A percentile compares a stretch with the other conserved stretches of the same genome.
These are phyloP conservation scores for Nephrotoma flavescens DNA, from an alignment of 2,888 invertebrate genomes.

Conservation along the genomic window DNA sequence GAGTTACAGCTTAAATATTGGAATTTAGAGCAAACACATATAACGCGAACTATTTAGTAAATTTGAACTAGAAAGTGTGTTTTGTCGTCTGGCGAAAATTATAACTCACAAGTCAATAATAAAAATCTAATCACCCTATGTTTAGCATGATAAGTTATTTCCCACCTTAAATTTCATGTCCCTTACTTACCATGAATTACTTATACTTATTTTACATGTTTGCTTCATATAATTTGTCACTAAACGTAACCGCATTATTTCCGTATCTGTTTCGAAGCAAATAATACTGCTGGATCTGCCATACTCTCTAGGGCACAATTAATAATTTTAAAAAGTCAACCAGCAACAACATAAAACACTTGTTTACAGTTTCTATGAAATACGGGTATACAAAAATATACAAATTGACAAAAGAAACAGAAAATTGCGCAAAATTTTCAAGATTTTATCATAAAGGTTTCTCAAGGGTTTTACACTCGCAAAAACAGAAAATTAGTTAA, in stretches of 20 bases:
- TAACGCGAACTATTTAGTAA: no score
- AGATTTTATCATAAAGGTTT: not conserved
- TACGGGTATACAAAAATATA: not conserved
- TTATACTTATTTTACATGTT: not conserved
- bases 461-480: not conserved
- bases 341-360: not conserved
- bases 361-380: not conserved
- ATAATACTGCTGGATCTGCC: not conserved
- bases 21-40: no score
- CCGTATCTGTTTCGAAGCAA: not conserved
- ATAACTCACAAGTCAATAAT: not conserved
- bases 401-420: not conserved
- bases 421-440: not conserved
- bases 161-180: not conserved
- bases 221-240: not conserved
- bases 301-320: not conserved
- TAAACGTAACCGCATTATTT: not conserved
- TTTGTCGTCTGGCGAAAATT: no score
- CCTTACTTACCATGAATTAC: not conserved
- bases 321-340: not conserved
- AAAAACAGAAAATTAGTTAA: not conserved
- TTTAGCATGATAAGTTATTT: not conserved
- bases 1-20: not conserved
- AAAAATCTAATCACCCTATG: not conserved
- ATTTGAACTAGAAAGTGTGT: no score